A percentile compares a stretch with the other conserved stretches of the same genome.
Conservation (phyloP, 2,888 invertebrate genomes). For the Drymonia ruficornis region DNA sequence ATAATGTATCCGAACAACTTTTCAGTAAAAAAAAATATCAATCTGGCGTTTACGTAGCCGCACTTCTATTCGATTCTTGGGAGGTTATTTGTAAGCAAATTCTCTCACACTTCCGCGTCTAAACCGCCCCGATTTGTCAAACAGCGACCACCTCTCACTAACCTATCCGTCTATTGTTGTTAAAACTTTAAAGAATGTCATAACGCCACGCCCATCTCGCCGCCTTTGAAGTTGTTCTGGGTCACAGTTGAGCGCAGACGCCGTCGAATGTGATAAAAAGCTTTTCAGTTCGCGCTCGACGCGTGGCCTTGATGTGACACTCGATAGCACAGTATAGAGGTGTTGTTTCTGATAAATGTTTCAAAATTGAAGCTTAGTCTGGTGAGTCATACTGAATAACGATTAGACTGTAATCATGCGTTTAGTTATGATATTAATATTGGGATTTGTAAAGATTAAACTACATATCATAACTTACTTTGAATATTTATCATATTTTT, state of each 20-base stretch:
- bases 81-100: not conserved
- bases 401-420: not conserved
- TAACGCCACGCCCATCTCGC: slow-evolving; percentile 59
- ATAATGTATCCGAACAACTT: no score
- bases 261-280: slow-evolving; percentile 27
- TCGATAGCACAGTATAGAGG: slow-evolving; percentile 8
- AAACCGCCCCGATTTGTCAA: slow-evolving; percentile 5
- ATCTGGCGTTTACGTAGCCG: no score
- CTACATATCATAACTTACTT: no score
- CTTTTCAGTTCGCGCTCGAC: slow-evolving; percentile 18
- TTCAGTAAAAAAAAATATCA: no score
- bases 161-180: slow-evolving; percentile 13
- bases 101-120: slow-evolving; percentile 6
- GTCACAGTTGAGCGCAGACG: slow-evolving; percentile 48
- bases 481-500: no score
- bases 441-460: no score
- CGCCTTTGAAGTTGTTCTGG: slow-evolving; percentile 36
- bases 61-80: not conserved
- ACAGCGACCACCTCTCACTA: slow-evolving; percentile 5
- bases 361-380: not conserved
- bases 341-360: not conserved
- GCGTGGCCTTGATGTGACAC: slow-evolving; percentile 32
- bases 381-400: no score
- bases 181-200: slow-evolving; percentile 71
- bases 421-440: not conserved